Base-by-base conservation (phyloP, 2,888 invertebrate species). In the Tetheella fluctuosa region DNA sequence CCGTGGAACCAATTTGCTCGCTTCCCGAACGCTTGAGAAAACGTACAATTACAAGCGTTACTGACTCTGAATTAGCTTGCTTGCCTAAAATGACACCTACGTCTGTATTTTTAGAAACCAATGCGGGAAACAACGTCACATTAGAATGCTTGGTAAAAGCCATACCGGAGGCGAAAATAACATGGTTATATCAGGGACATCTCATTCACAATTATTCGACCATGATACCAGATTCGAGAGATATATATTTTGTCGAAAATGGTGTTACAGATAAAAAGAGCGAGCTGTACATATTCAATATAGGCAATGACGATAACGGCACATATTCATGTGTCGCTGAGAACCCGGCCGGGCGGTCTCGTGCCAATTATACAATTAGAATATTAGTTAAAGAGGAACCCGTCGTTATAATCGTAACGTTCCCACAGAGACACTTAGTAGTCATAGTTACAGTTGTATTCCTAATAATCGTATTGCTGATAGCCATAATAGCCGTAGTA, bases 311-410 rank as follows among this genome's bases (percentile, higher is more conserved):
- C 68, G 97, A 97, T 80, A 97, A 97, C 77, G 98, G 98, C 6
- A 97, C 96, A 10, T 98, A 97, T 82, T 95, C 96, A 4, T 98
- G 98, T 84, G 94, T 96, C 15, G 98, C 98, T 0, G 97, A 97
- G 79, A 98, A 98, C 83, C 94, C 96, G 17, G 98, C 98, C 0
- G 98, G 98, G 15, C 94, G 94, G 62, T 94, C 96, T 0, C 95
- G 95, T 69, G 96, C 96, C 62, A 98, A 98, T 85, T 97, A 97
- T 74, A 97, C 98, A 1, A 94, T 98, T 69, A 94, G 95, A 67
- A 95, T 97, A 56, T 94, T 97, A 67, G 94, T 96, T 59, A 96
- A 96, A 81, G 96, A 96, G 77, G 96, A 96, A 64, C 96, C 95
- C 15, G 94, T 95, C 25, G 95, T 95, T 10, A 95, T 95, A 62